Conservation (phyloP, 2,797 vertebrate species). For the Craterocephalus amniculus region DNA sequence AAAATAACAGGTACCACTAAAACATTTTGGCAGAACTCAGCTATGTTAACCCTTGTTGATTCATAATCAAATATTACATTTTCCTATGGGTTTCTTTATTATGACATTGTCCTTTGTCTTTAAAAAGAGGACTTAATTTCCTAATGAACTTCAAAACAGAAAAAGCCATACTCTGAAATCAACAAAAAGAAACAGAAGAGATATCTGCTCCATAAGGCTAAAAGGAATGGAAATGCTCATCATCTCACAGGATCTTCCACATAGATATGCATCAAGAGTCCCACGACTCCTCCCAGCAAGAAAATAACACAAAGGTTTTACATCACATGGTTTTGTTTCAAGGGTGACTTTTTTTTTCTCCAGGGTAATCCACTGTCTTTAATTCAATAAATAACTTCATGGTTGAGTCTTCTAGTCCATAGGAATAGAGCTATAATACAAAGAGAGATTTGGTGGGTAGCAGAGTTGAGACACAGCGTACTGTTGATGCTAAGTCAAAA, state of each 20-base stretch:
- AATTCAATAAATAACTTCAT: slow-evolving; percentile 74
- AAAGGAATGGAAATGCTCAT: slow-evolving; percentile 79
- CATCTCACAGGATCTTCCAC: slow-evolving; percentile 75
- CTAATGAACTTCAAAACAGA: slow-evolving; percentile 56
- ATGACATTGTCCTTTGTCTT: slow-evolving; percentile 57
- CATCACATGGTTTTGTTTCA: slow-evolving; percentile 74
- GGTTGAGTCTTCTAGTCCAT: slow-evolving; percentile 61
- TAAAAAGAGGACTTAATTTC: slow-evolving; percentile 62
- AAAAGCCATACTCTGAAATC: slow-evolving; percentile 71
- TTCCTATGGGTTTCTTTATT: slow-evolving; percentile 55
- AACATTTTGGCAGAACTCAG: slow-evolving; percentile 74
- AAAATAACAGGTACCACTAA: slow-evolving; percentile 82
- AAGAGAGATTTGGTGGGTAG: slow-evolving; percentile 73
- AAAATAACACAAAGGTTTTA: slow-evolving; percentile 75
- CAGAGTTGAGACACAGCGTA: slow-evolving; percentile 70
- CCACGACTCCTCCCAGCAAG: slow-evolving; percentile 60
- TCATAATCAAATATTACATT: slow-evolving; percentile 67
- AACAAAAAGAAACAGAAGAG: slow-evolving; percentile 60
- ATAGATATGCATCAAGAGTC: slow-evolving; percentile 77
- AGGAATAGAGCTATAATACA: slow-evolving; percentile 78
- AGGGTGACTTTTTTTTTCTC: slow-evolving; percentile 42
- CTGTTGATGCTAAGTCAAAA: slow-evolving; percentile 65
- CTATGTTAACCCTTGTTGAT: slow-evolving; percentile 55
- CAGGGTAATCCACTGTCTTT: slow-evolving; percentile 69
- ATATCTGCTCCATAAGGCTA: slow-evolving; percentile 70